Conservation (phyloP, 2,888 invertebrate species). For the Drosophila gaucha region DNA sequence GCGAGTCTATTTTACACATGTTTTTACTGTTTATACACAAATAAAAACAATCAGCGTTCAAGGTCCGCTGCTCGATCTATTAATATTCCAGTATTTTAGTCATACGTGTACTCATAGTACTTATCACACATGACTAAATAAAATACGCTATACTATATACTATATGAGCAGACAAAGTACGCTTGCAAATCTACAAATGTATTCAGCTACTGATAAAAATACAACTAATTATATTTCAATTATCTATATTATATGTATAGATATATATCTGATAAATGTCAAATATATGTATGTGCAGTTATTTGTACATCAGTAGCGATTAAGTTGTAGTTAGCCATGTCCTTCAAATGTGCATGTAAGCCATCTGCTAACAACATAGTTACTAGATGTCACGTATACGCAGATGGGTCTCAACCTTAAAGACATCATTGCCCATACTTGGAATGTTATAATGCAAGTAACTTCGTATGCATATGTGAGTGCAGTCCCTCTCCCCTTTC, state of each 20-base stretch:
- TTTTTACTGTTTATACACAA: constrained; percentile 14
- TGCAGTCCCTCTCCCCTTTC: background rate
- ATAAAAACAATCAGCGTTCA: constrained; percentile 30
- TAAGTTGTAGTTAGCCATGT: background rate
- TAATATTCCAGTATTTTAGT: constrained; percentile 18
- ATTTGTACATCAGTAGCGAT: background rate
- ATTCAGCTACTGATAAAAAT: too few species aligned
- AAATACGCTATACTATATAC: background rate
- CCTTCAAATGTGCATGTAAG: background rate
- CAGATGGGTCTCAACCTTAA: constrained; percentile 14
- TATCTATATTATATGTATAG: background rate
- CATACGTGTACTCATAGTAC: constrained; percentile 29
- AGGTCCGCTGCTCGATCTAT: constrained; percentile 36
- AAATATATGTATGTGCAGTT: background rate
- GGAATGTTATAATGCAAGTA: constrained; percentile 8
- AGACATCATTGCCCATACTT: constrained; percentile 1
- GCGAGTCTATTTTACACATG: constrained; percentile 2
- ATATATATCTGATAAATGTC: too few species aligned
- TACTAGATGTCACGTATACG: background rate
- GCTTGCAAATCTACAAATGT: background rate
- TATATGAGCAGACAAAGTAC: background rate
- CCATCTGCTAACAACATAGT: constrained; percentile 1
- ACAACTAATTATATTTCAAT: background rate
- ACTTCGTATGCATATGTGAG: constrained; percentile 29
- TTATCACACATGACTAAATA: constrained; percentile 25